Percentiles rank a stretch among this genome's conserved stretches.
These are phyloP conservation scores for Rhagologus leucostigma DNA, from an alignment of 2,113 vertebrate genomes.

Conservation along the genomic window DNA sequence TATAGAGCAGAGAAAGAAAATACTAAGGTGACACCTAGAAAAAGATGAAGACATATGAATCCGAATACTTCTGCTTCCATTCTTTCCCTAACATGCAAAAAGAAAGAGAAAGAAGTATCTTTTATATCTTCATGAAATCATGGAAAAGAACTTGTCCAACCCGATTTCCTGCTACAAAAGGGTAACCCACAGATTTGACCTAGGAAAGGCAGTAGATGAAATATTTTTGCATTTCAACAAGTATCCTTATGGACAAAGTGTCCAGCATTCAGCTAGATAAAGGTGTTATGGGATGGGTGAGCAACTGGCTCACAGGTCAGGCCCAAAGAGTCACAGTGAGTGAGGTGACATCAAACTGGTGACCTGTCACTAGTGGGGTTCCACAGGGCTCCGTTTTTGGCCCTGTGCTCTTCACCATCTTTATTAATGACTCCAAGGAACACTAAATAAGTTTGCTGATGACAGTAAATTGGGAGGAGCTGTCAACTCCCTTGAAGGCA, in stretches of 20 bases:
- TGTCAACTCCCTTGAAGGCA: background rate
- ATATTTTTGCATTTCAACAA: background rate
- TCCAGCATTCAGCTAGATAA: background rate
- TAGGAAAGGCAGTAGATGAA: background rate
- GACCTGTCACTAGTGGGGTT: background rate
- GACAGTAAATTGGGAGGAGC: background rate
- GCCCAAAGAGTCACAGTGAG: background rate
- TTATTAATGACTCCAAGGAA: background rate
- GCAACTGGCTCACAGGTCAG: fast-evolving
- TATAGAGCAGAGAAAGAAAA: background rate
- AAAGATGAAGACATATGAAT: background rate
- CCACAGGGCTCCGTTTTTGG: background rate
- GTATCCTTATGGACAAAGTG: background rate
- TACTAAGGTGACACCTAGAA: background rate
- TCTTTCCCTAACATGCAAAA: background rate
- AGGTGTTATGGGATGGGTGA: background rate
- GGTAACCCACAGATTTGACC: too few relatives aligned
- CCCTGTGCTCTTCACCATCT: background rate
- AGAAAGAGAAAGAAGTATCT: fast-evolving
- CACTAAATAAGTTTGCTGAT: background rate
- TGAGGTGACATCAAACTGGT: background rate
- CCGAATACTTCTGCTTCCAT: background rate
- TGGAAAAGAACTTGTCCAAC: background rate
- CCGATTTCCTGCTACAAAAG: background rate
- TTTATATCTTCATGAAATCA: background rate